Evolutionary conservation across 2,113 vertebrate species (phyloP).

Genomic region (Mystacornis crossleyi): DNA sequence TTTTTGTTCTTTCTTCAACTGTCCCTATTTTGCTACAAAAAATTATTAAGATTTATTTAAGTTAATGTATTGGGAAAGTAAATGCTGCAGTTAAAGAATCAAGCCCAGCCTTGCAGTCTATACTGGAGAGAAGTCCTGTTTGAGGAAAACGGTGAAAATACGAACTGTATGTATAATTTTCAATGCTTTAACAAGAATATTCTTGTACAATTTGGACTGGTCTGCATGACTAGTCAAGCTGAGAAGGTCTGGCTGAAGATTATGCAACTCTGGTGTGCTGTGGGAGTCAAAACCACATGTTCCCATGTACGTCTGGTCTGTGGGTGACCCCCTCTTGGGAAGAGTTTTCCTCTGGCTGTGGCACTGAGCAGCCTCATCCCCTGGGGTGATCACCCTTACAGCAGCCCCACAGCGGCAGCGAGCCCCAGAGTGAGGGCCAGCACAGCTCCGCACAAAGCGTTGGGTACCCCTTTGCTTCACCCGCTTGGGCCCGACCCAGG

Average conservation of each 20-base stretch:
- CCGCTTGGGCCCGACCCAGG: not conserved
- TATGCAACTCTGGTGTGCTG: not conserved
- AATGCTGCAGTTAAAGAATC: not conserved
- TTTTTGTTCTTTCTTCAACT: not conserved
- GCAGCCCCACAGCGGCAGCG: not conserved
- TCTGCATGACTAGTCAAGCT: not conserved
- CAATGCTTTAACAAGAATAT: not conserved
- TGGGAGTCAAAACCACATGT: not conserved
- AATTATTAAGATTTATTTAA: not conserved
- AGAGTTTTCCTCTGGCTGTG: not conserved
- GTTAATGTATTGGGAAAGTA: not conserved
- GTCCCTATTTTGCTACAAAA: not conserved
- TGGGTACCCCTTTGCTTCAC: not conserved
- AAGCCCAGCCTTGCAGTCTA: not conserved
- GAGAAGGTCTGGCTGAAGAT: not conserved
- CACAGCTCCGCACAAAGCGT: not conserved
- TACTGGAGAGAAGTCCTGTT: not conserved
- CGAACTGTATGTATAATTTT: not conserved
- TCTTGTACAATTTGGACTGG: not conserved
- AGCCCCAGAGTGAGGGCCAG: not conserved
- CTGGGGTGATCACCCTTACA: not conserved
- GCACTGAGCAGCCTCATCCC: not conserved
- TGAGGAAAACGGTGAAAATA: not conserved
- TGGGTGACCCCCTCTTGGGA: not conserved
- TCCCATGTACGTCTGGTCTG: not conserved